These are phyloP conservation scores for Phenganax subtilis DNA, from an alignment of 92 coral and sea anemone genomes.

Conservation along the genomic window DNA sequence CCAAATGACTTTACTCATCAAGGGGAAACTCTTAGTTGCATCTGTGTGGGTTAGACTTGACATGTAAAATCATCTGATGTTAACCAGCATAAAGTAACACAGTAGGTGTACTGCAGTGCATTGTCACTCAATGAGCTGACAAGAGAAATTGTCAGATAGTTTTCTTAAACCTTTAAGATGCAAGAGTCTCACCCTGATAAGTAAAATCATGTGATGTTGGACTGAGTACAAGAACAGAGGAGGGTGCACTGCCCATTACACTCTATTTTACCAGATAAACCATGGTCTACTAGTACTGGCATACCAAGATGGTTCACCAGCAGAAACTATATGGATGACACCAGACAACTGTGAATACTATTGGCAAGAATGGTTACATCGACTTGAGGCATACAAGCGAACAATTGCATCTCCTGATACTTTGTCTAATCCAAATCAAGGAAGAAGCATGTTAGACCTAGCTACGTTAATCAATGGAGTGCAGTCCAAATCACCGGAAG, in stretches of 20 bases:
- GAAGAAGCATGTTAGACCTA: conserved; percentile 3
- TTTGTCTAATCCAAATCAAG: not conserved
- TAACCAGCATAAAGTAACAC: too few species aligned
- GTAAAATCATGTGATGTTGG: not conserved
- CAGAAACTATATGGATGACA: conserved; percentile 66
- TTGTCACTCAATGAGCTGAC: too few species aligned
- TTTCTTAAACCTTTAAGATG: too few species aligned
- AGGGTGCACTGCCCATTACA: not conserved
- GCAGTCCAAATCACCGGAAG: not conserved
- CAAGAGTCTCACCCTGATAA: not conserved
- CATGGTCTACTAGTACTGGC: conserved; percentile 77
- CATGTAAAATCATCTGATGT: too few species aligned
- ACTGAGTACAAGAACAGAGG: not conserved
- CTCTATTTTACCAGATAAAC: conserved; percentile 45
- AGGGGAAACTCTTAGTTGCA: too few species aligned
- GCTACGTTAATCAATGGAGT: conserved; percentile 21
- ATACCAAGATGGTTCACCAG: conserved; percentile 79
- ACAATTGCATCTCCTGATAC: not conserved
- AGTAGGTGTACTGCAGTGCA: too few species aligned
- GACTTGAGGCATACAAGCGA: conserved; percentile 63
- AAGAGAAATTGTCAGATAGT: too few species aligned
- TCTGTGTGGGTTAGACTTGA: too few species aligned
- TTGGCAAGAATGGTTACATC: conserved; percentile 75
- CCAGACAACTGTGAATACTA: conserved; percentile 61
- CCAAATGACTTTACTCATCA: too few species aligned